Conservation (phyloP, 2,888 invertebrate genomes). For the Euzetes globulus region DNA sequence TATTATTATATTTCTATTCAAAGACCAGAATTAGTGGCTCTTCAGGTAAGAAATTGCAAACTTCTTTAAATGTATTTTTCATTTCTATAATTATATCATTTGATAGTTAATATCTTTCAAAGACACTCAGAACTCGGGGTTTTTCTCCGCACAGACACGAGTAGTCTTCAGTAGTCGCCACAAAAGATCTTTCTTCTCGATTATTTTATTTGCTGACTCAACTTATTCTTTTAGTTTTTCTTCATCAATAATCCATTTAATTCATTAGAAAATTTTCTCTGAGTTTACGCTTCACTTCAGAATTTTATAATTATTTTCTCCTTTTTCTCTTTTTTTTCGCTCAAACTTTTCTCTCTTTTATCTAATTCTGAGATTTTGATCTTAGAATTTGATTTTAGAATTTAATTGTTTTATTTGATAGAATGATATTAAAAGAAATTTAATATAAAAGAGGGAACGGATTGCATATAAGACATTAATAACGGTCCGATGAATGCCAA, state of each 20-base stretch:
- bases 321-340: neutral
- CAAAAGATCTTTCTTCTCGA: neutral
- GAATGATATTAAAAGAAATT: constrained; percentile 9
- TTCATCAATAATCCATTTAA: constrained; percentile 22
- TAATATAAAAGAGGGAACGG: neutral
- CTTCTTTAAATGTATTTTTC: neutral
- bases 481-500: constrained; percentile 13
- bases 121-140: neutral
- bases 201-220: neutral
- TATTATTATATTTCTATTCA: neutral
- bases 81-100: neutral
- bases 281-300: constrained; percentile 16
- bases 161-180: neutral
- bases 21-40: neutral
- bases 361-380: constrained; percentile 21
- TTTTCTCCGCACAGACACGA: neutral
- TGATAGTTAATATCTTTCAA: neutral
- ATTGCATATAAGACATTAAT: constrained; percentile 9
- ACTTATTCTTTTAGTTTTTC: neutral
- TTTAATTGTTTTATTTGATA: constrained; percentile 22
- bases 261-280: constrained; percentile 7
- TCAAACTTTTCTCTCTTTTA: neutral
- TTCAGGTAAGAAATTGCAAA: neutral
- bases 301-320: constrained; percentile 21
- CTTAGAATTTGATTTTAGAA: constrained; percentile 21